Evolutionary conservation across 2,888 invertebrate genomes (phyloP), one percentile per base, ranked within the genome.

Genomic region (Erpobdella octoculata): DNA sequence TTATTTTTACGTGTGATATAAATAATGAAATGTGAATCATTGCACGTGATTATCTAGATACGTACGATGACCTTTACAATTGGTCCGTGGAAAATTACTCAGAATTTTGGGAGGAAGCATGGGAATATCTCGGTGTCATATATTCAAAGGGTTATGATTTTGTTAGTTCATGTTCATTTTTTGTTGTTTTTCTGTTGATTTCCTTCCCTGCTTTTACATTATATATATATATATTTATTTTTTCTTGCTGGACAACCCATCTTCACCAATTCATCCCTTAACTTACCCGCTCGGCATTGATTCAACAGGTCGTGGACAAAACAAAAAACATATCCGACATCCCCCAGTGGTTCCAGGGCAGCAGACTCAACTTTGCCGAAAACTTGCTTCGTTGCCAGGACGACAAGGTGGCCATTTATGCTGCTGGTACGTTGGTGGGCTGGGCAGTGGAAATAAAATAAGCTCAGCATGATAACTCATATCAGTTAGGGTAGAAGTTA

Each of bases 331-430:
- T 86, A 61, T 78, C 82, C n/a, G 81, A 83, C 41, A 81, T 86
- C 72, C 77, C 86, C 15, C 81, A 83, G 75, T 86, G 86, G 86
- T 86, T 86, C 76, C 72, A 76, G n/a, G 86, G 85, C 2, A 79
- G 83, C 15, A 79, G 79, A 36, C 78, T 86, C 18, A 86, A 86
- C 77, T 86, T 83, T 81, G 85, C 86, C 0, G 86, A 86, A 78
- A 86, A 86, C 76, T 73, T 86, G 9, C 78, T 85, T 18, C 79
- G 81, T 66, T 82, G 81, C 66, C 78, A 81, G 58, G 84, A 85
- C 78, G 82, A 84, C 72, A 79, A 80, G 71, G 75, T 82, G 2
- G 86, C 86, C 2, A 78, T 86, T 37, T 85, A 84, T 77, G 80
- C 82, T 62, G 81, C 84, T 78, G 83, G 86, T 86, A 78, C 73